Base-by-base conservation (phyloP, 2,888 invertebrate genomes). In the Campoplex nolae region DNA sequence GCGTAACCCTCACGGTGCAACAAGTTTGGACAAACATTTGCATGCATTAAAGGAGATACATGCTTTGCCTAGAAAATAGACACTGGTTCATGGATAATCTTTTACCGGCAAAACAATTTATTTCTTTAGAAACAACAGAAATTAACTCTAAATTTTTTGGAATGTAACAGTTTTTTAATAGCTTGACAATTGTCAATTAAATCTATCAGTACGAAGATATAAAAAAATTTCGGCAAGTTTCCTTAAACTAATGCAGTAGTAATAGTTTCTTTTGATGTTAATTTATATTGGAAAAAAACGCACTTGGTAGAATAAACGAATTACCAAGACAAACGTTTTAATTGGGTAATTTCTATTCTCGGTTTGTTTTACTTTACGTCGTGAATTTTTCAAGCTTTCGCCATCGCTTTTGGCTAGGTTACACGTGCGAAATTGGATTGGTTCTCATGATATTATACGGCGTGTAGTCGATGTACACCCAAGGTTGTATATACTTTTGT, bases 11-110 rank as follows among this genome's bases (percentile, higher is more conserved):
- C 58, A 13, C 13, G 3, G n/a, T n/a, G 81, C 76, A 85, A 77
- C 84, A 74, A 70, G 84, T 81, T 85, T 76, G 42, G 45, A 81
- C 76, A 71, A 85, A 83, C 58, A 76, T 76, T 70, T 48, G 32
- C 54, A 76, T 32, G 51, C 32, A 38, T 78, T n/a, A 45, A 76
- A 32, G 35, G 65, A 48, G 32, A 45, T 38, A 3, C 16, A 16
- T 48, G 45, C 28, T 48, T 28, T 7, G 48, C 28, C 18, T 28
- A 2, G 28, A 71, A 28, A 71, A 51, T 28, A 45, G 16, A 42
- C 16, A 28, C 23, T 9, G 51, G 51, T 51, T 71, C 23, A 16
- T 32, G 3, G 28, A 32, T 32, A 28, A 28, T 51, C 32, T 28
- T 28, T 70, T n/a, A 62, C 2, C 32, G 1, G 16, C 16, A 16